phyloP scores from a whole-genome alignment of 2,113 vertebrate genomes.

The Octodon degus region DNA sequence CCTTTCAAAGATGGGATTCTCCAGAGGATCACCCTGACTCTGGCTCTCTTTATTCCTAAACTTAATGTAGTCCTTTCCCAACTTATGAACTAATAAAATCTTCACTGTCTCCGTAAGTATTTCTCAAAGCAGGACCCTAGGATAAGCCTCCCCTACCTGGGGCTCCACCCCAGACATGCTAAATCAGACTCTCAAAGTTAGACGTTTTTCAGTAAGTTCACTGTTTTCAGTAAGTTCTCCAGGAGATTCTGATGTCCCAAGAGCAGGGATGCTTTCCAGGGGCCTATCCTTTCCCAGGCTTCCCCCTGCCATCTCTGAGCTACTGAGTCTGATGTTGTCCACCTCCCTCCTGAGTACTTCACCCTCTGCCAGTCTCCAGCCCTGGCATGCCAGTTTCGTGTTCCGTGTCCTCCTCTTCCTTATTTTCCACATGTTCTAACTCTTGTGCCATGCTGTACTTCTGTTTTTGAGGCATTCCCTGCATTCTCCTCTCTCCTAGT shows the following conservation, averaged over 20 bases:
- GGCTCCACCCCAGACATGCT: neutral
- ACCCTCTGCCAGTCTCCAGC: neutral
- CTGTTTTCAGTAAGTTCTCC: neutral
- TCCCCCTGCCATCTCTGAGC: neutral
- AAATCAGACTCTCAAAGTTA: neutral
- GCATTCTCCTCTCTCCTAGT: neutral
- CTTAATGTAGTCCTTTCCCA: neutral
- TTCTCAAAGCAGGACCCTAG: neutral
- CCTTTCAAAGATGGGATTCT: neutral
- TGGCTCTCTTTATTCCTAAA: neutral
- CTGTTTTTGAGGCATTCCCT: neutral
- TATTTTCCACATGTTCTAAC: neutral
- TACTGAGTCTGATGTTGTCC: neutral
- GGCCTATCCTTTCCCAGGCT: neutral
- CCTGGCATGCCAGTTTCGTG: neutral
- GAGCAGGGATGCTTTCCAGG: neutral
- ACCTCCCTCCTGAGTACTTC: neutral
- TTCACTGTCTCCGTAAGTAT: neutral
- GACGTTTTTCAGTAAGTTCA: neutral
- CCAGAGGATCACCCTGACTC: neutral
- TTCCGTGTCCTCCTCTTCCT: neutral
- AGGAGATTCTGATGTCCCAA: neutral
- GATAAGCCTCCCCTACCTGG: neutral
- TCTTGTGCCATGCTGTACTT: neutral
- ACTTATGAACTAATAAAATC: neutral